These are phyloP conservation scores for Pristionchus maxplancki DNA, from an alignment of 2,888 invertebrate genomes.

Conservation along the genomic window DNA sequence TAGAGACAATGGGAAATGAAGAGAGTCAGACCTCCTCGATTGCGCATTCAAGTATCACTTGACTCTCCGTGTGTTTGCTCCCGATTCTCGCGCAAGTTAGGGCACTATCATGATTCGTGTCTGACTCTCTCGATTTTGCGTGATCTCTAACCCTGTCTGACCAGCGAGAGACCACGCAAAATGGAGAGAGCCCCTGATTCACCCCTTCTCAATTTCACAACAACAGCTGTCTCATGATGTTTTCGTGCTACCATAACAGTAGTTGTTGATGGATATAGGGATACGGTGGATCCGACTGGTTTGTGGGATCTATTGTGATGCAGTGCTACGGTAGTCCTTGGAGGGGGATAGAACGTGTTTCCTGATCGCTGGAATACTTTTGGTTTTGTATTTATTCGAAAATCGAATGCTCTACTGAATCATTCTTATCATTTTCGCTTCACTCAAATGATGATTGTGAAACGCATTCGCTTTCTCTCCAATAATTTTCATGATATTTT, in stretches of 20 bases:
- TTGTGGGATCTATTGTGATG: background rate
- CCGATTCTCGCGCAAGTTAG: slow-evolving; percentile 26
- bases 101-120: background rate
- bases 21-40: no score
- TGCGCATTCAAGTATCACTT: slow-evolving; percentile 21
- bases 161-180: background rate
- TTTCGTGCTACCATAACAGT: background rate
- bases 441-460: no score
- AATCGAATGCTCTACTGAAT: no score
- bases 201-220: background rate
- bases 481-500: no score
- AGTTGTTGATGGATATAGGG: background rate
- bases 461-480: no score
- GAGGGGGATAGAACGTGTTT: background rate
- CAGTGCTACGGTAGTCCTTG: background rate
- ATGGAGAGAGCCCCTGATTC: background rate
- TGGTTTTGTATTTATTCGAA: no score
- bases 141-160: background rate
- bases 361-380: background rate
- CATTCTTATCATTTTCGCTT: no score
- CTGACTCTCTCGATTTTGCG: background rate
- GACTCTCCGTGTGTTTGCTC: slow-evolving; percentile 8
- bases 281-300: slow-evolving; percentile 32
- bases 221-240: background rate
- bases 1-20: no score